Percentiles rank a stretch among this genome's conserved stretches.
Evolutionary conservation across 2,113 vertebrate genomes (phyloP).

Genomic region (Python bivittatus): DNA sequence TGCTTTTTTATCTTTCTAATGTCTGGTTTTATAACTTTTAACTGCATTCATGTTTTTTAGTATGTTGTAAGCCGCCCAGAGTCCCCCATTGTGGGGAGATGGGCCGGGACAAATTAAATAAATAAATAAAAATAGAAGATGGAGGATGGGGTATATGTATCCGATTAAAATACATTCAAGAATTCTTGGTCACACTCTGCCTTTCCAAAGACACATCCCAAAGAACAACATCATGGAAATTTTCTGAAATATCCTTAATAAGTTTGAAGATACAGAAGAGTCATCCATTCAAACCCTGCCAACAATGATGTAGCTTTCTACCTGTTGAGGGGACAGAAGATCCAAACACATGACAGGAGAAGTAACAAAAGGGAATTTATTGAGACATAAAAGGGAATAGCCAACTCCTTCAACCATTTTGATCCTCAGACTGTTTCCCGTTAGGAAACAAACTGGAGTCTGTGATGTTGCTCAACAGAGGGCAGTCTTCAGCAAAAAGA

Average conservation of each 20-base stretch:
- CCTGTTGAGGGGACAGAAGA: neutral
- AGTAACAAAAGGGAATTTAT: constrained; percentile 27
- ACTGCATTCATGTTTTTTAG: too few relatives aligned
- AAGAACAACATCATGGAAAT: neutral
- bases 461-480: neutral
- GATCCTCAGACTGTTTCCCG: neutral
- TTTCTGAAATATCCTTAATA: neutral
- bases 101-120: too few relatives aligned
- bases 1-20: too few relatives aligned
- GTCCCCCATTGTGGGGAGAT: too few relatives aligned
- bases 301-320: too few relatives aligned
- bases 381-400: neutral
- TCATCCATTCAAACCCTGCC: neutral
- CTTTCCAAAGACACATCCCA: neutral
- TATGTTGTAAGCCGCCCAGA: too few relatives aligned
- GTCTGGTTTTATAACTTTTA: too few relatives aligned
- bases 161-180: neutral
- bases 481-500: constrained; percentile 37
- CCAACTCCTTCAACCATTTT: neutral
- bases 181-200: neutral
- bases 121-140: too few relatives aligned
- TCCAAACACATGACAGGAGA: neutral
- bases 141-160: neutral
- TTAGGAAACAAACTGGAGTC: neutral
- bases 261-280: neutral